Evolutionary conservation across 2,797 vertebrate species (phyloP), one percentile per base, ranked within the genome.

Genomic region (Falco berigora): DNA sequence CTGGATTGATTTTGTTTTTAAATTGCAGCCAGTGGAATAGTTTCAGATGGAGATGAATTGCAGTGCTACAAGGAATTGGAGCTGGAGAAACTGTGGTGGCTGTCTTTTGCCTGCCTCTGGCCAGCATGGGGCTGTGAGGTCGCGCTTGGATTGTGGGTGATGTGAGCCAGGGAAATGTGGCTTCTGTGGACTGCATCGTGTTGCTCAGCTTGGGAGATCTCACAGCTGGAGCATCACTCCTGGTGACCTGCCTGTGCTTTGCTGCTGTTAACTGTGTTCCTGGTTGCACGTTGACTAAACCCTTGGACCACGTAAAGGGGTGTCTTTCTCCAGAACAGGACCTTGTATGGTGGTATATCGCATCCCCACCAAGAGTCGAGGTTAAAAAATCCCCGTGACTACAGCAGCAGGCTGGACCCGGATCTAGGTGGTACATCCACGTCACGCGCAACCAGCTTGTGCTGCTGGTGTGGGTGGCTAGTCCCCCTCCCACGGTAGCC

Each of bases 1-100:
- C 92, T 93, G 89, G 89, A 73, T 77, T 97, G 79, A 72, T 86
- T 88, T 78, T 94, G 63, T 71, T 88, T 69, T 90, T 55, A 77
- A 76, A 58, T 78, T 94, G 89, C 91, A 96, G 80, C 75, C 52
- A 44, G 47, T 56, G 36, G 50, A 92, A 82, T 84, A 63, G 64
- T 76, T 96, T 87, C 67, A 56, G 30, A 71, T 82, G 28, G 12
- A 79, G 86, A 94, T 18, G 38, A 92, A 68, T 83, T 23, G 0
- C 11, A 64, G 64, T 22, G 46, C 64, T 85, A 19, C 1, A 7
- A 50, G 87, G 85, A 92, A 49, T 46, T 2, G 2, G 42, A 88
- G 46, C 61, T 66, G 62, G 71, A 85, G 56, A 87, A 74, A 58
- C 25, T 1, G 0, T 30, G 47, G 55, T 38, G 69, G 58, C 66